Evolutionary conservation across 2,888 invertebrate genomes (phyloP), one percentile per base, ranked within the genome.

Genomic region (Fragum fragum): DNA sequence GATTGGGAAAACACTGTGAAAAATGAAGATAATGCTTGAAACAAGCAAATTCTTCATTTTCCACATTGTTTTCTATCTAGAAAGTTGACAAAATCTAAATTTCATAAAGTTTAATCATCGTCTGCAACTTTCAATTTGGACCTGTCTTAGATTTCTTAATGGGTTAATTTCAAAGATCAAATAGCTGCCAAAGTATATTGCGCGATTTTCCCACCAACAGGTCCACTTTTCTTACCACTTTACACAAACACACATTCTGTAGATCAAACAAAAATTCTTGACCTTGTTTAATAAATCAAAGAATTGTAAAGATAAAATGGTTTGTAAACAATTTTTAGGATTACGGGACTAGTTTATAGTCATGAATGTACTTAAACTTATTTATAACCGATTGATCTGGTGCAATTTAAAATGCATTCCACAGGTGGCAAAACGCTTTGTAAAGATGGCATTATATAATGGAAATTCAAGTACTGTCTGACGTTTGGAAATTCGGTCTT

Each of bases 251-350:
- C 57, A 57, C 57, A 2, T 14, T 23, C 6, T 57, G 11, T 23
- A 57, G 23, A 57, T 57, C 57, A 57, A 57, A 57, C 57, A 57
- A 3, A 26, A 57, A 14, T 57, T 57, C 26, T 57, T 23, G 57
- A 23, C 57, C 57, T 26, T 57, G 57, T 26, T 57, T 23, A 18
- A 11, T 5, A 26, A 57, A 57, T 57, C 57, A 57, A 57, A 57
- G 57, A 21, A 21, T 57, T 2, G 11, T 21, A 57, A 57, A 57
- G 57, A 57, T 26, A 57, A 57, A 57, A 21, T 23, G 57, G 57
- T 57, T 26, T 23, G 26, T 57, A 57, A 57, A 47, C 47, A 47
- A 47, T 18, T 18, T 47, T 47, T 3, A n/a, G n/a, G 14, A 18
- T 47, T 18, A 14, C 18, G n/a, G 47, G 47, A 18, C 47, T 14